Conservation (phyloP, 2,797 vertebrate species). For the Pangasius larnaudii region DNA sequence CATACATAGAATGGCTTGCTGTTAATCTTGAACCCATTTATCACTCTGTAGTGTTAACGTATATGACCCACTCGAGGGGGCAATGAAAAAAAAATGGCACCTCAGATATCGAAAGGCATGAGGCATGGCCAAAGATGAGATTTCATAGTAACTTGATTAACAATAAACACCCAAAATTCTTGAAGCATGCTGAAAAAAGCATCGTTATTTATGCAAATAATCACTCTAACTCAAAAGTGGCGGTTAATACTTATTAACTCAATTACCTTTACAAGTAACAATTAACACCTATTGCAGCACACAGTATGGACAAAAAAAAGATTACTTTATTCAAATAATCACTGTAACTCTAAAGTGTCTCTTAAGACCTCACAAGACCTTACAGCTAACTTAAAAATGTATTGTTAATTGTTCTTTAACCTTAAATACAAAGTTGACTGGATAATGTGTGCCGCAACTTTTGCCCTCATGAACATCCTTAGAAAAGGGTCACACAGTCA, state of each 20-base stretch:
- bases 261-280: neutral
- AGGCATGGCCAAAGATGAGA: neutral
- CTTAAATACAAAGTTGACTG: neutral
- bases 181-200: neutral
- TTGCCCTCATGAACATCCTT: neutral
- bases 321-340: neutral
- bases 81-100: neutral
- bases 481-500: neutral
- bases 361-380: neutral
- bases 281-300: neutral
- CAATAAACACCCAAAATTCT: neutral
- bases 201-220: neutral
- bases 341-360: neutral
- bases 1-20: conserved; percentile 6
- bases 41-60: conserved; percentile 29
- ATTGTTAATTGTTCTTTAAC: neutral
- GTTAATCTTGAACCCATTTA: conserved; percentile 24
- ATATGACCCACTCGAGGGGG: conserved; percentile 3
- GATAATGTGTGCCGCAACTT: too few relatives aligned
- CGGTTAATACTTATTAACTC: neutral
- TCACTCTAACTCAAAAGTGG: neutral
- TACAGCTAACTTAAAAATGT: neutral
- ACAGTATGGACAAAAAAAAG: neutral
- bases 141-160: neutral
- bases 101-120: conserved; percentile 1